Evolutionary conservation across 2,113 vertebrate genomes (phyloP).

Genomic region (Lota lota): DNA sequence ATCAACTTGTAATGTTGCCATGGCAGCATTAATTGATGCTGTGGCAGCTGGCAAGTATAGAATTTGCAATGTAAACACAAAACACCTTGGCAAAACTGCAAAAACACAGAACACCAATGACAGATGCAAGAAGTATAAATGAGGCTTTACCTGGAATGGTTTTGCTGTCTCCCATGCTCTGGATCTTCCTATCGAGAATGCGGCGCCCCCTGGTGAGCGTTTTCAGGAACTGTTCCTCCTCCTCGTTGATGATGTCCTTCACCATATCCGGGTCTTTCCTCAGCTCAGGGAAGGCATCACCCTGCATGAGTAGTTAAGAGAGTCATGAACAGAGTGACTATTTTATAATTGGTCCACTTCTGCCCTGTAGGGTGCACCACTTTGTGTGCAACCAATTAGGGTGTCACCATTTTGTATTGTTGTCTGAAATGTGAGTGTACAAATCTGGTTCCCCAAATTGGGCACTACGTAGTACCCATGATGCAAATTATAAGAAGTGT

Average conservation of each 20-base stretch:
- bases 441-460: too few relatives aligned
- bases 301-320: conserved; percentile 64
- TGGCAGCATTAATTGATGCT: too few relatives aligned
- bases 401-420: too few relatives aligned
- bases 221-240: conserved; percentile 94
- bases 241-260: conserved; percentile 96
- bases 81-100: not conserved
- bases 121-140: not conserved
- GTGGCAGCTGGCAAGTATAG: not conserved
- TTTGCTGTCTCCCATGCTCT: conserved; percentile 85
- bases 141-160: conserved; percentile 83
- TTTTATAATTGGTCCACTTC: too few relatives aligned
- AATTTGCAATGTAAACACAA: too few relatives aligned
- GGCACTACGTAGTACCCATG: too few relatives aligned
- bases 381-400: too few relatives aligned
- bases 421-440: too few relatives aligned
- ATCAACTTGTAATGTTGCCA: too few relatives aligned
- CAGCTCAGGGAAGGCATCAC: conserved; percentile 92
- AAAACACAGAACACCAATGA: not conserved
- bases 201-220: conserved; percentile 94
- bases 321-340: too few relatives aligned
- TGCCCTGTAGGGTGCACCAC: too few relatives aligned
- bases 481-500: too few relatives aligned
- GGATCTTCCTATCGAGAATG: conserved; percentile 95
- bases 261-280: conserved; percentile 97